A percentile compares a stretch with the other conserved stretches of the same genome.
Conservation (phyloP, 2,113 vertebrate species). For the Rhynchopsitta pachyrhyncha region DNA sequence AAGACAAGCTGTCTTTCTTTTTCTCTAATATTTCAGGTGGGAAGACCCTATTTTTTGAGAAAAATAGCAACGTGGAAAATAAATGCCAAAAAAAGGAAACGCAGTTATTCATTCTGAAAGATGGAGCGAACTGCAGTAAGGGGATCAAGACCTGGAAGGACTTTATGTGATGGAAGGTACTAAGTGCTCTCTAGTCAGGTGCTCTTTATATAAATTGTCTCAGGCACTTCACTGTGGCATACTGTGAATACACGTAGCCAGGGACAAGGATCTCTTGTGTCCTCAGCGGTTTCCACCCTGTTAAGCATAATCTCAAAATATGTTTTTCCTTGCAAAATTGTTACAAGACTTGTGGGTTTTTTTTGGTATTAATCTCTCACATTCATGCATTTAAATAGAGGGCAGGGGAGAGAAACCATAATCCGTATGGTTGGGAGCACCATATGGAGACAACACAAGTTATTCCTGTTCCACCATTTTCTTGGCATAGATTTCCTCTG, state of each 20-base stretch:
- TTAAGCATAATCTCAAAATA: background rate
- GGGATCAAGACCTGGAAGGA: background rate
- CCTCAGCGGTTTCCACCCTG: background rate
- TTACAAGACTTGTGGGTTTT: background rate
- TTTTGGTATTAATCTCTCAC: background rate
- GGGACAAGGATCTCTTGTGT: background rate
- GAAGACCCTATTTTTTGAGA: background rate
- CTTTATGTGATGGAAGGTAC: background rate
- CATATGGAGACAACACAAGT: background rate
- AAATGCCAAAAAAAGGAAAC: background rate
- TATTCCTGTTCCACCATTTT: slow-evolving; percentile 3
- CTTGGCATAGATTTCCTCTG: slow-evolving; percentile 1
- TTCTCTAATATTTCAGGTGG: background rate
- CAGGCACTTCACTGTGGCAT: background rate
- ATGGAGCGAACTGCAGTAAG: background rate
- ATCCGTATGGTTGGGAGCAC: background rate
- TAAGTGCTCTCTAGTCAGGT: background rate
- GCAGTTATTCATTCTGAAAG: background rate
- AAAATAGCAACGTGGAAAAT: background rate
- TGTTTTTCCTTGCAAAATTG: background rate
- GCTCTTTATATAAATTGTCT: background rate
- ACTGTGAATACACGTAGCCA: background rate
- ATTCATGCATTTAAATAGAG: background rate
- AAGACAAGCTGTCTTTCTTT: background rate
- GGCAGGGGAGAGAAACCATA: background rate